A percentile compares a stretch with the other conserved stretches of the same genome.
Conservation (phyloP, 2,113 vertebrate genomes). For the Larimichthys crocea region DNA sequence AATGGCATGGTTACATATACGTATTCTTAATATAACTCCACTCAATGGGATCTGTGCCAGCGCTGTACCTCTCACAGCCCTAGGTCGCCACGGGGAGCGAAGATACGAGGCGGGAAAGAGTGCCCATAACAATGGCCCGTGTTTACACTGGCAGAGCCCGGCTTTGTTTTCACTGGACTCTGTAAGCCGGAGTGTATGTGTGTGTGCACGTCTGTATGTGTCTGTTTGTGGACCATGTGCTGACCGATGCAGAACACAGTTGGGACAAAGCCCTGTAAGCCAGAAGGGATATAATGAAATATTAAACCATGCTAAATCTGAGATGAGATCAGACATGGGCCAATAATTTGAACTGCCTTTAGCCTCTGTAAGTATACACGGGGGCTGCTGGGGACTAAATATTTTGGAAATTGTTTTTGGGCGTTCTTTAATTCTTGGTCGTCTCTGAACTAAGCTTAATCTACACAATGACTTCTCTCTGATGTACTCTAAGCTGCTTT, state of each 20-base stretch:
- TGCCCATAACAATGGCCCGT: constrained; percentile 71
- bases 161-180: constrained; percentile 76
- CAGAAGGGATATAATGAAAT: constrained; percentile 68
- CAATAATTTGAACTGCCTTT: constrained; percentile 45
- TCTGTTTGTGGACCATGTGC: constrained; percentile 61
- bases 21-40: constrained; percentile 63
- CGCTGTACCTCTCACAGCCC: constrained; percentile 31
- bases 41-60: constrained; percentile 36
- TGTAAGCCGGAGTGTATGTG: constrained; percentile 37
- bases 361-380: constrained; percentile 21
- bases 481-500: background rate
- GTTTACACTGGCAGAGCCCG: constrained; percentile 76
- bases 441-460: constrained; percentile 17
- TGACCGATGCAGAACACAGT: constrained; percentile 70
- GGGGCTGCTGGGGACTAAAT: constrained; percentile 27
- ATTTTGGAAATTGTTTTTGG: constrained; percentile 31
- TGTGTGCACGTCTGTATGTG: constrained; percentile 11
- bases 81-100: constrained; percentile 52
- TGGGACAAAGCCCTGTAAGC: constrained; percentile 69
- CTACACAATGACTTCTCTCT: background rate
- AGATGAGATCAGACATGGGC: constrained; percentile 62
- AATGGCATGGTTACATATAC: constrained; percentile 73
- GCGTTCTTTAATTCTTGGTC: background rate
- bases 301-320: constrained; percentile 70
- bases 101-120: constrained; percentile 66